Base-by-base conservation (phyloP, 2,113 vertebrate genomes). In the Acrocephalus kingi region DNA sequence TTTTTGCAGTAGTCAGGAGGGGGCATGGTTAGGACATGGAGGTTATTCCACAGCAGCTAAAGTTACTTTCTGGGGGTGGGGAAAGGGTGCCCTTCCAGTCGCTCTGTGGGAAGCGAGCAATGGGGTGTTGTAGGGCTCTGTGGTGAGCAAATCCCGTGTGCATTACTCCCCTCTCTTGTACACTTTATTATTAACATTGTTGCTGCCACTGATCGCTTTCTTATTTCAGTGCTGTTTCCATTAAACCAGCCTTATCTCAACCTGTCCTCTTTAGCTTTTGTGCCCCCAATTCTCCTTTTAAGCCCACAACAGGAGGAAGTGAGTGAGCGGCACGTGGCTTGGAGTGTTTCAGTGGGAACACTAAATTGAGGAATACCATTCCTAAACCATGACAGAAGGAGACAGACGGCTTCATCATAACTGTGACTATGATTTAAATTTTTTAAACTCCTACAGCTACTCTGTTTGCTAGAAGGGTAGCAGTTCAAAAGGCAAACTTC, bases 271-370 rank as follows among this genome's bases (percentile, higher is more conserved):
- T 76, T 23, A 55, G 6, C 28, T 33, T 83, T 43, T 33, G 14
- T 62, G 18, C 54, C 55, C 35, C 28, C 62, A 25, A 1, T 54
- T 68, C 48, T 76, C 12, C 48, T 43, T 39, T 55, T 48, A 25
- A 41, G 41, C 14, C n/a, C 25, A 10, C 14, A 15, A n/a, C 17
- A 43, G 41, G 10, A 9, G 48, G 39, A 46, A 35, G 23, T 8
- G n/a, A 54, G 39, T 0, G 3, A 68, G 46, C 0, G 0, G 15
- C 11, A 2, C 0, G 0, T 39, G 61, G 17, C 25, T 55, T 15
- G 30, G 30, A 35, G 22, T 22, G 25, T 35, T 62, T 76, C 48
- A 62, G 55, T 22, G 30, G 25, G 22, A 62, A 23, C 12, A 13
- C 3, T 31, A 31, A 55, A 27, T 2, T 54, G 25, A 17, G 41